These are phyloP conservation scores for Cremastinae sp. DNA, from an alignment of 2,888 invertebrate genomes.

Conservation along the genomic window DNA sequence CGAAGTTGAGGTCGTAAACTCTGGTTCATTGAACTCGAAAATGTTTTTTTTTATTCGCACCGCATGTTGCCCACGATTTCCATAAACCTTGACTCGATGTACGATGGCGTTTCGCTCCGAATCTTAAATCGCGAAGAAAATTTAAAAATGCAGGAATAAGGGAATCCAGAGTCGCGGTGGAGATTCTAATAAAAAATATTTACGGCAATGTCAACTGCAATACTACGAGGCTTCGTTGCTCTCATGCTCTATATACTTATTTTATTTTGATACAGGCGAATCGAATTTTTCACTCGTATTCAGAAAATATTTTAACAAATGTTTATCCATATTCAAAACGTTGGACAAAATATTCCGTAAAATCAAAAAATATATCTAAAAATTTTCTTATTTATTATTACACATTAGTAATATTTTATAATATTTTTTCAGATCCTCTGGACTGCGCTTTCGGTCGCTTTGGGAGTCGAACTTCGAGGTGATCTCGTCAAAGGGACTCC, in stretches of 20 bases:
- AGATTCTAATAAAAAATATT: no score
- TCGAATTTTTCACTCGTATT: no score
- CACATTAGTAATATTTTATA: constrained; percentile 64
- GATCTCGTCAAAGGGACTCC: constrained; percentile 94
- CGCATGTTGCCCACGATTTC: constrained; percentile 55
- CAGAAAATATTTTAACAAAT: no score
- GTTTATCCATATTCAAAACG: no score
- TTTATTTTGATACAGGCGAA: no score
- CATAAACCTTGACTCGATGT: constrained; percentile 61
- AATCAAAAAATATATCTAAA: no score
- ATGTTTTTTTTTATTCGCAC: constrained; percentile 38
- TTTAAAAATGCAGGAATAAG: constrained; percentile 1
- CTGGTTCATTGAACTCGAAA: constrained; percentile 60
- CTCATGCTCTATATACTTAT: no score
- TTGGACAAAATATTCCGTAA: no score
- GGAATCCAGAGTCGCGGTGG: no score
- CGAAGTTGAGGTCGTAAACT: constrained; percentile 35
- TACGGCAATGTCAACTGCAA: no score
- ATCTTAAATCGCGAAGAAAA: constrained; percentile 32
- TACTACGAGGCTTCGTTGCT: no score
- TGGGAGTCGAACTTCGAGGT: constrained; percentile 92
- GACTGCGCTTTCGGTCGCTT: constrained; percentile 93
- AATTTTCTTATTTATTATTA: not conserved
- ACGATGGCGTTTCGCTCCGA: constrained; percentile 35
- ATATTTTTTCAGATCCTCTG: constrained; percentile 94